Conservation (phyloP, 2,113 vertebrate genomes). For the Piliocolobus tephrosceles region DNA sequence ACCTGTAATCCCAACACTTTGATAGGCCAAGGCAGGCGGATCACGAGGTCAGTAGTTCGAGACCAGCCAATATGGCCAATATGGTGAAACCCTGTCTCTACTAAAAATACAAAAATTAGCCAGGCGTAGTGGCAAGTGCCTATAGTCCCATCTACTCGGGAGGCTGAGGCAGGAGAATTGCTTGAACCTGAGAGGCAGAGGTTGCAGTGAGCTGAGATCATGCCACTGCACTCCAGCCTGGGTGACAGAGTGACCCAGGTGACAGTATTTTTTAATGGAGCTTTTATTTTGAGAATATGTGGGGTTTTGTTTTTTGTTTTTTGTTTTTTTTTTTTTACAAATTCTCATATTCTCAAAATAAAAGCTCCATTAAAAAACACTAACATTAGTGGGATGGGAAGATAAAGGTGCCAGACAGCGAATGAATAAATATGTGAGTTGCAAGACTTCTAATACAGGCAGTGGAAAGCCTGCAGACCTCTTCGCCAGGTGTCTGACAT, state of each 20-base stretch:
- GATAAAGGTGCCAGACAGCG: neutral
- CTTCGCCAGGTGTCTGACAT: neutral
- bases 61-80: neutral
- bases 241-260: neutral
- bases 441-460: neutral
- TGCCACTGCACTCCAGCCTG: neutral
- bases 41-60: neutral
- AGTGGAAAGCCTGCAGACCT: neutral
- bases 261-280: no score
- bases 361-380: neutral
- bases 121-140: neutral
- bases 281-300: no score
- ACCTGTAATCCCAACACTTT: neutral
- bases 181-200: neutral
- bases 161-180: neutral
- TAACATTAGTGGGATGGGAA: neutral
- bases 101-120: neutral
- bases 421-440: slow-evolving; percentile 40
- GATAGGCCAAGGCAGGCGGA: neutral
- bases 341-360: neutral
- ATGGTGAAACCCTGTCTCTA: neutral
- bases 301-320: no score
- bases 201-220: neutral
- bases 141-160: neutral
- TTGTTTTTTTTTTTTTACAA: no score